Evolutionary conservation across 2,113 vertebrate species (phyloP), one percentile per base, ranked within the genome.

Genomic region (Nerophis lumbriciformis): DNA sequence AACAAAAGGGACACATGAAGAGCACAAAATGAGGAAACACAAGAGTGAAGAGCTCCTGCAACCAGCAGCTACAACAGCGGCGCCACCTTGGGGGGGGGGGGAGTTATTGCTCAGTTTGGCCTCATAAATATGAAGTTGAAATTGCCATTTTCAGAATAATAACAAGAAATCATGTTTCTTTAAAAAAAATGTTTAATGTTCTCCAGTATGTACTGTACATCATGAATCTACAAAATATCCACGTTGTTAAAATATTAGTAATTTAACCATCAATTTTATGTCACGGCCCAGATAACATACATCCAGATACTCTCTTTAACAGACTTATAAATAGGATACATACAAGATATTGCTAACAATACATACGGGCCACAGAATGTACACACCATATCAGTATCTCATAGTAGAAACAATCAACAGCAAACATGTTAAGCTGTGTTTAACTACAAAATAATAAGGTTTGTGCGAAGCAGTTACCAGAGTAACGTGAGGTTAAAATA

Each of bases 181-280:
- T 84, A 87, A 76, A 87, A n/a, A 90, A 90, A 88, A 28, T 48
- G 70, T 91, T 91, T 91, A 91, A 88, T 90, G 75, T 71, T 76
- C 65, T 82, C 55, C 65, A 79, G 59, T 88, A 88, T 88, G 83
- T 87, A 88, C 88, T 28, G 28, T 28, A 89, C 83, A 88, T 84
- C 78, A 90, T 28, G 28, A 91, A 90, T 88, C 87, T 92, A 90
- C 83, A 91, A 91, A 90, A 89, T 88, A 83, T 82, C 77, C 81
- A 87, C 80, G 87, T 68, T 79, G 80, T 82, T 87, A 87, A 88
- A 89, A 90, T 85, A 85, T 74, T 79, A 66, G 79, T 61, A 73
- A 80, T 79, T 76, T 57, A 66, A 59, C 65, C 53, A 54, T 75
- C 61, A 64, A 51, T 71, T 75, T 65, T 64, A 28, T 69, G 44